Percentiles rank a stretch among this genome's conserved stretches.
These are phyloP conservation scores for Pygmarrhopalites habei DNA, from an alignment of 1,140 invertebrate species.

Conservation along the genomic window DNA sequence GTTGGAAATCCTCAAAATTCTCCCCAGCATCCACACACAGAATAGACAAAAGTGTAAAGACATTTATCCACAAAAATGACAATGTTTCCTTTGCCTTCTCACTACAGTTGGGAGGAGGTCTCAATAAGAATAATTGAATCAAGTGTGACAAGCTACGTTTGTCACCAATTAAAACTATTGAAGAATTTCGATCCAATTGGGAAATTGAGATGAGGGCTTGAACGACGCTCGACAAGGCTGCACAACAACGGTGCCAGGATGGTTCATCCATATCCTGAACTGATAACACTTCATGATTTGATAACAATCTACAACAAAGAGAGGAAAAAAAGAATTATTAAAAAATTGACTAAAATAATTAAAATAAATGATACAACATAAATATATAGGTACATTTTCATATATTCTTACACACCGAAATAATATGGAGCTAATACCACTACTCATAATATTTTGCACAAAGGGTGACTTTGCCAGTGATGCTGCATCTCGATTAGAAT, in stretches of 20 bases:
- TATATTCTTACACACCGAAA: no score
- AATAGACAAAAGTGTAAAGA: constrained; percentile 24
- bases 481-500: background rate
- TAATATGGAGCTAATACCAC: constrained; percentile 18
- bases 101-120: background rate
- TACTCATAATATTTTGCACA: background rate
- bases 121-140: constrained; percentile 16
- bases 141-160: constrained; percentile 20
- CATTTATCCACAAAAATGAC: constrained; percentile 23
- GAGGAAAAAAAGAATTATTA: background rate
- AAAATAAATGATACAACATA: background rate
- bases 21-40: constrained; percentile 20
- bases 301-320: background rate
- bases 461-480: background rate
- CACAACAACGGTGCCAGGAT: constrained; percentile 18
- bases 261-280: background rate
- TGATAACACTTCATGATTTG: background rate
- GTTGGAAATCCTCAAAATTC: constrained; percentile 36
- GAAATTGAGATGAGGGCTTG: constrained; percentile 22
- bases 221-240: constrained; percentile 13
- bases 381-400: background rate
- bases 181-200: constrained; percentile 14
- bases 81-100: constrained; percentile 9
- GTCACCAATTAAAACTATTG: constrained; percentile 30
- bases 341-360: background rate